Conservation (phyloP, 2,888 invertebrate species). For the Crepidodera aurea region DNA sequence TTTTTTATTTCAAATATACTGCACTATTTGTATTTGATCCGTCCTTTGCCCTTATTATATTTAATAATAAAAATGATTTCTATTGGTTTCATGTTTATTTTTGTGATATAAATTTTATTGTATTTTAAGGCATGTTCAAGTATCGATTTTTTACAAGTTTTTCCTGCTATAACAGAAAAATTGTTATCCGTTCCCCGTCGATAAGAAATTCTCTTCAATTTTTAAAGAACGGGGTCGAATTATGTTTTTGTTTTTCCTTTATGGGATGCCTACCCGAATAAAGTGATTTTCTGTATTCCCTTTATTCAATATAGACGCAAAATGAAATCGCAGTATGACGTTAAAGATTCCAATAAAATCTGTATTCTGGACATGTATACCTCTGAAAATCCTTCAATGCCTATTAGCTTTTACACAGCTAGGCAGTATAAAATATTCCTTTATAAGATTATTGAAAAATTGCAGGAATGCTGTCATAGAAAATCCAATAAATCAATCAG, state of each 20-base stretch:
- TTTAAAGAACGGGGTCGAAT: too few relatives aligned
- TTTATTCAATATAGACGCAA: background rate
- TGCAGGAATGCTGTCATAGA: constrained; percentile 6
- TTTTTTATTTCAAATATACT: too few relatives aligned
- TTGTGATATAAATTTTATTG: too few relatives aligned
- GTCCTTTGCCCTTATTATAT: too few relatives aligned
- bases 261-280: background rate
- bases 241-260: background rate
- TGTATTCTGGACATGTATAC: constrained; percentile 26
- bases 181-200: too few relatives aligned
- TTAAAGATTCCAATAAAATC: constrained; percentile 11
- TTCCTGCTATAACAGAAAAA: too few relatives aligned
- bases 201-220: too few relatives aligned
- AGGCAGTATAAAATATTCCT: constrained; percentile 29
- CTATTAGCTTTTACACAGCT: constrained; percentile 34
- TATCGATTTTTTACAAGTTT: too few relatives aligned
- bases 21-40: too few relatives aligned
- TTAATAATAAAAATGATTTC: too few relatives aligned
- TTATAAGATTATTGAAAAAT: constrained; percentile 36
- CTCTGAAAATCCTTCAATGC: constrained; percentile 33
- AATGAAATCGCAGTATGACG: constrained; percentile 20
- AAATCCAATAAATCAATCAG: background rate
- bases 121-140: too few relatives aligned
- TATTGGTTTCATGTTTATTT: too few relatives aligned
- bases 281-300: background rate